Percentiles rank a stretch among this genome's conserved stretches.
Conservation (phyloP, 2,797 vertebrate species). For the Lithobates sylvaticus region DNA sequence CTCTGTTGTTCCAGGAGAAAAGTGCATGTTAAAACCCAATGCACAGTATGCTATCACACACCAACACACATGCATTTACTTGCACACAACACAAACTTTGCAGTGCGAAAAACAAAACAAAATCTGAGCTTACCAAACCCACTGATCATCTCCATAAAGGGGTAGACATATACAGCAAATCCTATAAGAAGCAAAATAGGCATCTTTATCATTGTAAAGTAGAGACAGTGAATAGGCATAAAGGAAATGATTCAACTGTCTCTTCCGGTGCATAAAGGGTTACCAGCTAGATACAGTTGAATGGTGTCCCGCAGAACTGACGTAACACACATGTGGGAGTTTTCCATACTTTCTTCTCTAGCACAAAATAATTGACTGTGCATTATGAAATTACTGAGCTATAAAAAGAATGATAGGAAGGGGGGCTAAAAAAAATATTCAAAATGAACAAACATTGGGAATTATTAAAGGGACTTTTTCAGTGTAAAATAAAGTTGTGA, state of each 20-base stretch:
- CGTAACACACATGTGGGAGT: conserved; percentile 42
- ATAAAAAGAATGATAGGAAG: conserved; percentile 31
- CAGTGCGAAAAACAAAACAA: too few relatives aligned
- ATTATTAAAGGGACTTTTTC: not conserved
- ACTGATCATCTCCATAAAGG: too few relatives aligned
- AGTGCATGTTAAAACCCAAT: too few relatives aligned
- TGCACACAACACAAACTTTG: too few relatives aligned
- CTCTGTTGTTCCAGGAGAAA: too few relatives aligned
- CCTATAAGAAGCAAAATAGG: not conserved
- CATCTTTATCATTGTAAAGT: not conserved
- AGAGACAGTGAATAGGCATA: not conserved
- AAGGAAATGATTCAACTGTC: not conserved
- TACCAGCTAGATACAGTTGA: conserved; percentile 2
- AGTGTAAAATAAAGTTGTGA: not conserved
- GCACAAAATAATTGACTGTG: conserved; percentile 44
- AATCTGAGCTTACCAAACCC: not conserved
- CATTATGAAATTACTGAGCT: conserved; percentile 53
- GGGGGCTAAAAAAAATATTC: too few relatives aligned
- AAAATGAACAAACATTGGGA: too few relatives aligned
- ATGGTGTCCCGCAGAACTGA: not conserved
- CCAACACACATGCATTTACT: too few relatives aligned
- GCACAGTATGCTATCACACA: too few relatives aligned
- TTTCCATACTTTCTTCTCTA: conserved; percentile 35
- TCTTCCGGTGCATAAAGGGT: not conserved
- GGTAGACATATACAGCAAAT: not conserved